Conservation (phyloP, 1,140 invertebrate genomes). For the Zaprionus nigranus region DNA sequence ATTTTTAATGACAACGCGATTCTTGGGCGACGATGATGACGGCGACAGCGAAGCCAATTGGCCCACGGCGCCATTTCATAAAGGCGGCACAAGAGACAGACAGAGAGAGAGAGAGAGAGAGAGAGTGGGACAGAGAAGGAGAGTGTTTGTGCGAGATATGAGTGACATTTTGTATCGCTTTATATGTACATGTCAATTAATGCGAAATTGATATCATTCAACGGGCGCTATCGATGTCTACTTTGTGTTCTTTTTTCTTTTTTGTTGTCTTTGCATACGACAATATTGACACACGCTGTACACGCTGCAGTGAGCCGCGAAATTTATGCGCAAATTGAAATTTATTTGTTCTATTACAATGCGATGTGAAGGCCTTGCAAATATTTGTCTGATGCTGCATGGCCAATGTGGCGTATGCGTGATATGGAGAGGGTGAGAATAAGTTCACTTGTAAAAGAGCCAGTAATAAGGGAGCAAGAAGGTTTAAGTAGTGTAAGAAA, state of each 20-base stretch:
- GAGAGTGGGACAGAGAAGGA: background rate
- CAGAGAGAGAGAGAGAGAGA: background rate
- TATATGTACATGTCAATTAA: constrained; percentile 59
- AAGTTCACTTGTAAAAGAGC: background rate
- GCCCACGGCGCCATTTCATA: background rate
- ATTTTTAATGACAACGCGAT: constrained; percentile 59
- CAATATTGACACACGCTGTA: constrained; percentile 44
- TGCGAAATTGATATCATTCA: constrained; percentile 55
- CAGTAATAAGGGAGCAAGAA: background rate
- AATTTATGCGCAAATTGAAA: constrained; percentile 44
- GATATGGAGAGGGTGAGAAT: constrained; percentile 13
- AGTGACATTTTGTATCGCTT: constrained; percentile 40
- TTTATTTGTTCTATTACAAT: constrained; percentile 25
- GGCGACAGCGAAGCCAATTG: background rate
- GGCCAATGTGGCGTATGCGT: constrained; percentile 36
- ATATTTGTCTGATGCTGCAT: constrained; percentile 15
- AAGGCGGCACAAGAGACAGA: background rate
- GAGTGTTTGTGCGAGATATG: background rate
- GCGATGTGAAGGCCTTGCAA: constrained; percentile 11
- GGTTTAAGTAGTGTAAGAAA: background rate
- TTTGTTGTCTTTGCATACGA: constrained; percentile 37
- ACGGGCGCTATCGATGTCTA: background rate
- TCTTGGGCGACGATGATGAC: background rate
- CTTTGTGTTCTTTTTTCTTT: constrained; percentile 24
- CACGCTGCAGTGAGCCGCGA: constrained; percentile 36